Evolutionary conservation across 2,888 invertebrate species (phyloP), one percentile per base, ranked within the genome.

Genomic region (Dolichopus griseipennis): DNA sequence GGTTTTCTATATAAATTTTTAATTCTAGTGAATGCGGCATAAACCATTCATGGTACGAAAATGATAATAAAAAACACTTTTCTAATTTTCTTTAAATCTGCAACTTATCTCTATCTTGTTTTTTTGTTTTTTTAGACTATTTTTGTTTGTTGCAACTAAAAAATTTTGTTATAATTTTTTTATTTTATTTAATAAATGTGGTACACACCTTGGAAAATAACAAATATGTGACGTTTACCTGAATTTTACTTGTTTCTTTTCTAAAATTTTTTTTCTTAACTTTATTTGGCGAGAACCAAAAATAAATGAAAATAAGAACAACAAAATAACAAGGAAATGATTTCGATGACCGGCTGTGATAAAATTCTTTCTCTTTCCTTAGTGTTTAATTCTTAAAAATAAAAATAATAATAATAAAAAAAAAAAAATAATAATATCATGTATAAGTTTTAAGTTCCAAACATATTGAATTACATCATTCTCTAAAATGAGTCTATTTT

Each of bases 151-250:
- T 52, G 9, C 18, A 3, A 52, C 7, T 43, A 43, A 43, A 52
- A 52, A 15, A 18, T 52, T 15, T 52, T 52, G 5, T 18, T n/a
- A n/a, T n/a, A 52, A 52, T 52, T 52, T 52, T 52, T 52, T 52
- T 52, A 52, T 12, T 52, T 52, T 52, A 18, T 9, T 52, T 18
- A 52, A 52, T 52, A 52, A 52, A 52, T 52, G 52, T 52, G 9
- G 52, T 52, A 52, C 52, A 52, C 52, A 52, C 52, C 52, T 52
- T 52, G 18, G 52, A 52, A 52, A 52, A 18, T 52, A 52, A 52
- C 52, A 52, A 52, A 52, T 52, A 52, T 7, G 52, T 52, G 52
- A 52, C 52, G n/a, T 52, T 52, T 52, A 18, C 52, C 6, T 15
- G 18, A 6, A 52, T 52, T 52, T 52, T n/a, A 18, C 12, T 37